A percentile compares a stretch with the other conserved stretches of the same genome.
phyloP scores from a whole-genome alignment of 2,888 invertebrate genomes.

The Caenorhabditis sp. region DNA sequence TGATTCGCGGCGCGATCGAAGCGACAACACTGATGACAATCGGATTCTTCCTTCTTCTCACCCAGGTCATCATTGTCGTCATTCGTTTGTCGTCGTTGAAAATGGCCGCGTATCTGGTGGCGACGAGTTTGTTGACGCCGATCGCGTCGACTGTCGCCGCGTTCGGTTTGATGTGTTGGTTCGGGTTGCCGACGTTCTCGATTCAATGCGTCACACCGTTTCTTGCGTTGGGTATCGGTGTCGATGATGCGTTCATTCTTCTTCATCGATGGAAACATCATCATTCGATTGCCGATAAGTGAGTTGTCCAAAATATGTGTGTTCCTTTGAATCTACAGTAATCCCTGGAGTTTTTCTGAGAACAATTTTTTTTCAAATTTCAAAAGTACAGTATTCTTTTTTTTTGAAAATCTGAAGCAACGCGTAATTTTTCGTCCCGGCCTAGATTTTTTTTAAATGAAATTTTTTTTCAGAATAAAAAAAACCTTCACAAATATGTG shows the following conservation, averaged over 20 bases:
- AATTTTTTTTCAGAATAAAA: too few relatives aligned
- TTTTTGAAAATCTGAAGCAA: too few relatives aligned
- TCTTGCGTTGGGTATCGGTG: slow-evolving; percentile 66
- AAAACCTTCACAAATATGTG: too few relatives aligned
- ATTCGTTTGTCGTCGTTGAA: slow-evolving; percentile 31
- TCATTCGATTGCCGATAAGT: slow-evolving; percentile 28
- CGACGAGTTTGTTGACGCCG: slow-evolving; percentile 60
- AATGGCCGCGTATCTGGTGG: slow-evolving; percentile 39
- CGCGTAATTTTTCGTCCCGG: too few relatives aligned
- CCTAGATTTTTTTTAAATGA: too few relatives aligned
- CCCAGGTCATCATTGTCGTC: slow-evolving; percentile 60
- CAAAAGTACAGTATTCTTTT: too few relatives aligned
- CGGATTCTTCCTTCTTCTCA: slow-evolving; percentile 63
- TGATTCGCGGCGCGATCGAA: slow-evolving; percentile 69
- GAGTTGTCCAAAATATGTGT: slow-evolving; percentile 4
- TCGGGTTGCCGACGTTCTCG: slow-evolving; percentile 59
- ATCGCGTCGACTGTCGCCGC: slow-evolving; percentile 61
- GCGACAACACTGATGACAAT: slow-evolving; percentile 68
- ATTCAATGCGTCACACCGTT: slow-evolving; percentile 70
- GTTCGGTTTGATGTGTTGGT: slow-evolving; percentile 63
- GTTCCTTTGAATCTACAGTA: neutral
- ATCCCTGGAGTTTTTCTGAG: neutral
- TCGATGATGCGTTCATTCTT: slow-evolving; percentile 69
- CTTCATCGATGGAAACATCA: slow-evolving; percentile 65
- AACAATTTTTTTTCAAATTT: too few relatives aligned